These are phyloP conservation scores for Aptenodytes forsteri DNA, from an alignment of 2,113 vertebrate species.

Conservation along the genomic window DNA sequence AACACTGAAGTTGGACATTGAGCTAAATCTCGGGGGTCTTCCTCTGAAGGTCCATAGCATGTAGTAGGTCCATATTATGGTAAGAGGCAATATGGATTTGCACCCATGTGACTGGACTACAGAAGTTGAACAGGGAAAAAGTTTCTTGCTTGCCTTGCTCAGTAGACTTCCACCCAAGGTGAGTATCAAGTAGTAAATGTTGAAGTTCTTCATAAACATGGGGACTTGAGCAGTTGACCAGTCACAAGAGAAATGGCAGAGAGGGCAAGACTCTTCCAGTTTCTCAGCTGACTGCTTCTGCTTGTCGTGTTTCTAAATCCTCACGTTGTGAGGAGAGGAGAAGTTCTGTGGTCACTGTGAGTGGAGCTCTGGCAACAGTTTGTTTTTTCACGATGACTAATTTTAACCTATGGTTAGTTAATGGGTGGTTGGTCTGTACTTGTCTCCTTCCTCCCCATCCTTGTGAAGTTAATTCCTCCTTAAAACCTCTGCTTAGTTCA, in stretches of 20 bases:
- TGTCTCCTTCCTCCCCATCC: not conserved
- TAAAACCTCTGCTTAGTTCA: not conserved
- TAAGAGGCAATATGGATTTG: not conserved
- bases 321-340: not conserved
- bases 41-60: not conserved
- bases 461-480: not conserved
- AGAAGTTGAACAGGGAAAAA: not conserved
- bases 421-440: not conserved
- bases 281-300: not conserved
- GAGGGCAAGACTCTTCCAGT: not conserved
- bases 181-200: not conserved
- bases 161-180: not conserved
- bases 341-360: not conserved
- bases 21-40: not conserved
- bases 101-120: not conserved
- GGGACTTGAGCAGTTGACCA: not conserved
- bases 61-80: not conserved
- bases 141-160: not conserved
- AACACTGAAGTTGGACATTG: not conserved
- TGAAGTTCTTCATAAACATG: not conserved
- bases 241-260: not conserved
- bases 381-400: not conserved
- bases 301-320: not conserved
- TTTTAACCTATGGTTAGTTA: not conserved
- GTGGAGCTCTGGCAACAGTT: not conserved